Evolutionary conservation across 2,888 invertebrate species (phyloP), one percentile per base, ranked within the genome.

Genomic region (Oligia latruncula): DNA sequence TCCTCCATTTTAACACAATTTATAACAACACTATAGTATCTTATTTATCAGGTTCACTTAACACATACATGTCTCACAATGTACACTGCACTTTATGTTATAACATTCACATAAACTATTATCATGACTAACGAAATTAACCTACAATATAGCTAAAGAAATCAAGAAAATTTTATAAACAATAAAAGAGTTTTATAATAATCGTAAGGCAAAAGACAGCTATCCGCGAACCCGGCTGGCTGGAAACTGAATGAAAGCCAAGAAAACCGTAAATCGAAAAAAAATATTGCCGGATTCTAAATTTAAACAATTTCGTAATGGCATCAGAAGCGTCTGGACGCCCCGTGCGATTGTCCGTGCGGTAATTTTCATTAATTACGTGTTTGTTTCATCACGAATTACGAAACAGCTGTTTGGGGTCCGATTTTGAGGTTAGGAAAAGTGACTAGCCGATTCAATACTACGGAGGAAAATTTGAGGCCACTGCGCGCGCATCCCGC

Each of bases 261-360:
- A 93, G 94, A 94, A 92, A 88, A 82, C 90, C 94, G 95, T 95
- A 95, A 95, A 94, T 90, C 91, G 93, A 93, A 94, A 95, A 95
- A 89, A 95, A 92, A 93, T 89, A 90, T 89, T 91, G 80, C 78
- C 91, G 88, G 87, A 90, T 93, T 95, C 96, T 96, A 96, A 93
- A 93, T 95, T 95, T 96, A 94, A 96, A 95, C 93, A 88, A 95
- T 96, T 96, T 95, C 95, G 95, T 94, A 95, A 96, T 91, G 90
- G 90, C 90, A 90, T 90, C 91, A 91, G 92, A 87, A 89, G 92
- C 91, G 95, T 93, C 93, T 92, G 92, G 94, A 91, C 93, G 93
- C 88, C 87, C 88, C 87, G 88, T 87, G 87, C 81, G 88, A 90
- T 91, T 90, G 90, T 90, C 80, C 81, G 90, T 85, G 83, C 62